Evolutionary conservation across 2,888 invertebrate species (phyloP), one percentile per base, ranked within the genome.

Genomic region (Hartigia nigra): DNA sequence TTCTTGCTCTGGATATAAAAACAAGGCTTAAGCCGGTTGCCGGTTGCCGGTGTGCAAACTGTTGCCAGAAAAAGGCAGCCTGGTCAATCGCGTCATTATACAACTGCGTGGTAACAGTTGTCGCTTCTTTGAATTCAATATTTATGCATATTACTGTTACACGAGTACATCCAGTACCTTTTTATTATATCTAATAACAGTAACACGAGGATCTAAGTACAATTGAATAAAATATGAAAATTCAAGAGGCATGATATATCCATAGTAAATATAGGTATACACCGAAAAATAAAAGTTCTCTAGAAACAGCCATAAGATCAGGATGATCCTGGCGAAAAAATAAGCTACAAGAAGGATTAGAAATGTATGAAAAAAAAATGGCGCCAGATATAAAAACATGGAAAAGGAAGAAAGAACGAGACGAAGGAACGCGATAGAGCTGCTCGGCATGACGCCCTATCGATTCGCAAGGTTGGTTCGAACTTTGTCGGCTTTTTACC

Each of bases 401-500:
- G 9, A 55, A 55, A 23, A 55, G 55, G 55, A 23, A 55, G 23
- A 55, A 55, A 55, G 55, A 1, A 23, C 23, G 23, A 55, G 23
- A 55, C 23, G 55, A 55, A 55, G 23, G 55, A 55, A 55, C 55
- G 55, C 55, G 23, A 23, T 55, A 55, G 55, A 55, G 23, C 55
- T 55, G 9, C 55, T 23, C 55, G 55, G 55, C 23, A 55, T 12
- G 31, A 32, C 31, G 31, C 72, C 72, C 31, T 72, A 72, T 72
- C 32, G 72, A 72, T 72, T 72, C 72, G 72, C 72, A 23, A 23
- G 31, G 31, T 32, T 31, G 31, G 31, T 72, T 72, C 72, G 72
- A 23, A 72, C 72, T 72, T 32, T 32, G 72, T 72, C 72, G 72
- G 32, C 31, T 72, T 72, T 72, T 72, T 72, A 72, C 72, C 31